Evolutionary conservation across 2,888 invertebrate genomes (phyloP).

Genomic region (Achlya flavicornis): DNA sequence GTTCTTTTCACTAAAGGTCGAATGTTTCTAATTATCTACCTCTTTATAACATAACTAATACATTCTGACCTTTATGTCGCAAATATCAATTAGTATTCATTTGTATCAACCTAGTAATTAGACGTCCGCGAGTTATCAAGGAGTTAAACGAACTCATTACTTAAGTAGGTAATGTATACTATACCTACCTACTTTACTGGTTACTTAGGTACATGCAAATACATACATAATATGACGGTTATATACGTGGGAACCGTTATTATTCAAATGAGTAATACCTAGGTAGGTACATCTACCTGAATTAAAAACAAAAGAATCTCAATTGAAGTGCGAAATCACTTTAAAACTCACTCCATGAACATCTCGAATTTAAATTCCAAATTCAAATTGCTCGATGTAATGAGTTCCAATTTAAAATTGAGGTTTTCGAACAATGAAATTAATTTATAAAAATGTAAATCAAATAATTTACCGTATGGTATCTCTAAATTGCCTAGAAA

Average conservation of each 20-base stretch:
- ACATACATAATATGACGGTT: neutral
- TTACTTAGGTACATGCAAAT: neutral
- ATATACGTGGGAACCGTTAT: constrained; percentile 25
- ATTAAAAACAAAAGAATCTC: neutral
- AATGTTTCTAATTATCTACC: neutral
- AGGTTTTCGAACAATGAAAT: constrained; percentile 1
- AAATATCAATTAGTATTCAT: constrained; percentile 11
- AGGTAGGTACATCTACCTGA: neutral
- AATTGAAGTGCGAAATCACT: neutral
- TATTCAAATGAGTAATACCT: constrained; percentile 14
- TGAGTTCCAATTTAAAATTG: neutral
- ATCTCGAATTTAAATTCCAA: constrained; percentile 1
- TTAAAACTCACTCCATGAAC: neutral
- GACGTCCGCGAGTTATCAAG: constrained; percentile 9
- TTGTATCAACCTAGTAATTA: constrained; percentile 10
- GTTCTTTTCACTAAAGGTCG: too few relatives aligned
- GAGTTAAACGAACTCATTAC: constrained; percentile 20
- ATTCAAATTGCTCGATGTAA: constrained; percentile 5
- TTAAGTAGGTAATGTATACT: too few relatives aligned
- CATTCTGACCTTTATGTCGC: constrained; percentile 1
- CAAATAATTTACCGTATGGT: constrained; percentile 27
- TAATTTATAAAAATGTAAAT: neutral
- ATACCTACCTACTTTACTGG: neutral
- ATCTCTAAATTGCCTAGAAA: constrained; percentile 26
- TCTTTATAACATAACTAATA: neutral